phyloP scores from a whole-genome alignment of 2,113 vertebrate species.

The Phyllostomus discolor region DNA sequence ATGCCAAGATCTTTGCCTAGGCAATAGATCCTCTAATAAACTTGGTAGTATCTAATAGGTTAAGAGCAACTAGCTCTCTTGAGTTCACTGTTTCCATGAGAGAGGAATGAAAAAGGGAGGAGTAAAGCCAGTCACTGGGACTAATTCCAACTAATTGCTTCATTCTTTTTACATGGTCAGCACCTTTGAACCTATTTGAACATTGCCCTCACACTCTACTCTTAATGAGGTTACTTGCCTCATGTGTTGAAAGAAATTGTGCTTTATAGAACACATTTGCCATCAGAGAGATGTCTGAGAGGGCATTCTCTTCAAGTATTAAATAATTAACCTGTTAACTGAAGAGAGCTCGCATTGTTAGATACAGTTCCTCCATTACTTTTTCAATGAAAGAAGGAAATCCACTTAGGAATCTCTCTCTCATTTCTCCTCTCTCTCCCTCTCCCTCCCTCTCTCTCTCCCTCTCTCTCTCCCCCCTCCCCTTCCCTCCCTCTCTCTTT shows the following conservation, averaged over 20 bases:
- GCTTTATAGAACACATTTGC: slow-evolving; percentile 35
- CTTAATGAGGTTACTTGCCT: slow-evolving; percentile 60
- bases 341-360: background rate
- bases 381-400: background rate
- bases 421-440: too few species aligned
- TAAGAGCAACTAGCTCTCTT: slow-evolving; percentile 12
- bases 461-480: too few species aligned
- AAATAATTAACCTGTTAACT: slow-evolving; percentile 57
- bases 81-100: slow-evolving; percentile 16
- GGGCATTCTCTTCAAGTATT: slow-evolving; percentile 15
- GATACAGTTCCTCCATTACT: background rate
- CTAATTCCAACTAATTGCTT: slow-evolving; percentile 47
- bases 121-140: slow-evolving; percentile 2
- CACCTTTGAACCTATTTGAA: slow-evolving; percentile 58
- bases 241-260: slow-evolving; percentile 33
- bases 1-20: background rate
- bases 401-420: background rate
- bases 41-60: background rate
- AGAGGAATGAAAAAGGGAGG: slow-evolving; percentile 1
- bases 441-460: too few species aligned
- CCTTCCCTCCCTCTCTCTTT: too few species aligned
- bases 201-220: slow-evolving; percentile 26
- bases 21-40: background rate
- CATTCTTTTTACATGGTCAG: slow-evolving; percentile 47
- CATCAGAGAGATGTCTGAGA: slow-evolving; percentile 30